Percentiles rank a stretch among this genome's conserved stretches.
Evolutionary conservation across 2,113 vertebrate species (phyloP).

Genomic region (Myiozetetes cayanensis): DNA sequence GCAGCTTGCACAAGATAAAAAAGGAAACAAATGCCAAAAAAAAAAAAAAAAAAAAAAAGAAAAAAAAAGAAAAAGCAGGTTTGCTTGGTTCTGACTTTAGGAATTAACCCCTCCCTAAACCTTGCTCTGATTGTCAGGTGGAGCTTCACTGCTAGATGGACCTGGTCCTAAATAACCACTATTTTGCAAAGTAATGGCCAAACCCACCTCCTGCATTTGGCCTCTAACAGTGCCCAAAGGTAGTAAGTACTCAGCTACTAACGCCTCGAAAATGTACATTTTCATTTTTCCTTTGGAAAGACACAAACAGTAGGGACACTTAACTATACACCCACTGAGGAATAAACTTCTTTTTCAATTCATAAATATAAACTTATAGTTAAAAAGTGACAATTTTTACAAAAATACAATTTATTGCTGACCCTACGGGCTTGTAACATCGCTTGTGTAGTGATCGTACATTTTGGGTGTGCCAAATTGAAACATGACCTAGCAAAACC

Average conservation of each 20-base stretch:
- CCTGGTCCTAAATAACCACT: not conserved
- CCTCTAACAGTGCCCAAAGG: not conserved
- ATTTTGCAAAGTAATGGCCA: not conserved
- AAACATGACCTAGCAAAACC: slow-evolving; percentile 60
- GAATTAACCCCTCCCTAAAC: not conserved
- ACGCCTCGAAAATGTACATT: not conserved
- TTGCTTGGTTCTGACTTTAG: not conserved
- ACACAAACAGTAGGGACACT: slow-evolving; percentile 53
- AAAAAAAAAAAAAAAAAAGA: not conserved
- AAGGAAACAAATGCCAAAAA: not conserved
- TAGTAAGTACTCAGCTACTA: not conserved
- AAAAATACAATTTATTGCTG: slow-evolving; percentile 76
- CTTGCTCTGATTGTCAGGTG: not conserved
- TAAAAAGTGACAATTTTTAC: slow-evolving; percentile 69
- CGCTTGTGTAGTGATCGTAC: not conserved
- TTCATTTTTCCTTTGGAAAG: slow-evolving; percentile 66
- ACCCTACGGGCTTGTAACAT: not conserved
- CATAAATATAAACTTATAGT: slow-evolving; percentile 61
- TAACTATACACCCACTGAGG: slow-evolving; percentile 54
- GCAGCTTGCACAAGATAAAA: not conserved
- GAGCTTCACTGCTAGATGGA: not conserved
- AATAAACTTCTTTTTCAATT: not conserved
- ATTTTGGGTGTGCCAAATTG: not conserved
- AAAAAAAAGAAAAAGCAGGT: not conserved
- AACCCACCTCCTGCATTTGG: not conserved